Conservation (phyloP, 2,888 invertebrate genomes). For the Apotomis capreana region DNA sequence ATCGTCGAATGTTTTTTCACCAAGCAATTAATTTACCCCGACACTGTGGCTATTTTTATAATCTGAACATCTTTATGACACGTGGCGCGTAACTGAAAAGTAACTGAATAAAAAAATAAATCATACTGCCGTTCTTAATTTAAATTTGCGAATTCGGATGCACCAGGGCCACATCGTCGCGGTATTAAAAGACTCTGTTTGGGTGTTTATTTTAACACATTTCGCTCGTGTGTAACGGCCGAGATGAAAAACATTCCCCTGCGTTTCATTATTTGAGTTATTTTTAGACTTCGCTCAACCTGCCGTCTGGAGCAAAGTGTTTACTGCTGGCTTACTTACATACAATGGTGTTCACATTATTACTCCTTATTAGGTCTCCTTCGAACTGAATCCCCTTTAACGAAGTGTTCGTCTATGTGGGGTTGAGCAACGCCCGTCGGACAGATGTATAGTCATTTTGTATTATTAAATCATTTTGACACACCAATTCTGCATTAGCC, state of each 20-base stretch:
- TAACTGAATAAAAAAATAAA: slow-evolving; percentile 68
- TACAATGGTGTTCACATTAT: slow-evolving; percentile 74
- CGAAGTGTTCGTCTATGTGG: slow-evolving; percentile 23
- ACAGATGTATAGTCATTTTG: slow-evolving; percentile 14
- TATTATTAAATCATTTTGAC: slow-evolving; percentile 64
- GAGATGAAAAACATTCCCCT: slow-evolving; percentile 83
- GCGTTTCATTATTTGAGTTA: slow-evolving; percentile 81
- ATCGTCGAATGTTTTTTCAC: slow-evolving; percentile 62
- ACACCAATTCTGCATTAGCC: slow-evolving; percentile 61
- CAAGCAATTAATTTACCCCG: slow-evolving; percentile 57
- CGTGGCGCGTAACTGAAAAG: slow-evolving; percentile 58
- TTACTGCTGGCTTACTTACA: slow-evolving; percentile 75
- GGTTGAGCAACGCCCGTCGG: slow-evolving; percentile 21
- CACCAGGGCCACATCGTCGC: slow-evolving; percentile 74
- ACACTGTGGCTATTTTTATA: slow-evolving; percentile 59
- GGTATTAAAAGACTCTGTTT: slow-evolving; percentile 79
- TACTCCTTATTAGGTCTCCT: slow-evolving; percentile 52
- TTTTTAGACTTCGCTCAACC: slow-evolving; percentile 80
- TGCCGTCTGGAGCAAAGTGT: slow-evolving; percentile 74
- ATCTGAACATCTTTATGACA: slow-evolving; percentile 65
- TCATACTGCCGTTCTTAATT: slow-evolving; percentile 71
- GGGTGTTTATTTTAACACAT: slow-evolving; percentile 82
- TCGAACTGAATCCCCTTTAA: slow-evolving; percentile 37
- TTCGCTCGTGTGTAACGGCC: slow-evolving; percentile 79
- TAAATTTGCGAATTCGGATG: slow-evolving; percentile 76